Conservation (phyloP, 1,140 invertebrate species). For the Cydia strobilella region DNA sequence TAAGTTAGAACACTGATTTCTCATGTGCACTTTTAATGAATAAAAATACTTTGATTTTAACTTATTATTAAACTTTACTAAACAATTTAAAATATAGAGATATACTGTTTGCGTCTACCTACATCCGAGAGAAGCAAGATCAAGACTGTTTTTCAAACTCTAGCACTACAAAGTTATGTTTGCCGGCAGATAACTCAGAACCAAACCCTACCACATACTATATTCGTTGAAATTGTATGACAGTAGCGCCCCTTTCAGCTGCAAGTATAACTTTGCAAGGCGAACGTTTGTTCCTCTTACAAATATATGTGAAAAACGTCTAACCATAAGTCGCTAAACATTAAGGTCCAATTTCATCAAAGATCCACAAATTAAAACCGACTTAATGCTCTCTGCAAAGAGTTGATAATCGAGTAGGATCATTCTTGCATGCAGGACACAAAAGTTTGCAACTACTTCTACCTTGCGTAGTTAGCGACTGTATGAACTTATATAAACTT, state of each 20-base stretch:
- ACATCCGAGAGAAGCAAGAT: background rate
- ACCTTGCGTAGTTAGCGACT: background rate
- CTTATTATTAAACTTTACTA: no score
- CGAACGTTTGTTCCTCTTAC: background rate
- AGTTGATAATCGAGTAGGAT: background rate
- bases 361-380: background rate
- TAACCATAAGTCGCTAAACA: background rate
- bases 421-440: background rate
- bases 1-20: no score
- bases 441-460: background rate
- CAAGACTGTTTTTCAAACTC: background rate
- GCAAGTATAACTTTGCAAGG: background rate
- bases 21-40: no score
- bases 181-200: background rate
- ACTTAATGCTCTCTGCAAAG: background rate
- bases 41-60: no score
- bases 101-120: background rate
- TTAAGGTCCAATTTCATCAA: background rate
- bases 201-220: background rate
- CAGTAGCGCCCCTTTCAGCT: background rate
- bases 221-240: background rate
- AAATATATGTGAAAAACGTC: background rate
- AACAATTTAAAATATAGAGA: background rate
- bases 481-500: slow-evolving; percentile 9
- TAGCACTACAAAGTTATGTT: background rate